Percentiles rank a stretch among this genome's conserved stretches.
phyloP scores from a whole-genome alignment of 1,140 invertebrate species.

The Tetraneura akinire region DNA sequence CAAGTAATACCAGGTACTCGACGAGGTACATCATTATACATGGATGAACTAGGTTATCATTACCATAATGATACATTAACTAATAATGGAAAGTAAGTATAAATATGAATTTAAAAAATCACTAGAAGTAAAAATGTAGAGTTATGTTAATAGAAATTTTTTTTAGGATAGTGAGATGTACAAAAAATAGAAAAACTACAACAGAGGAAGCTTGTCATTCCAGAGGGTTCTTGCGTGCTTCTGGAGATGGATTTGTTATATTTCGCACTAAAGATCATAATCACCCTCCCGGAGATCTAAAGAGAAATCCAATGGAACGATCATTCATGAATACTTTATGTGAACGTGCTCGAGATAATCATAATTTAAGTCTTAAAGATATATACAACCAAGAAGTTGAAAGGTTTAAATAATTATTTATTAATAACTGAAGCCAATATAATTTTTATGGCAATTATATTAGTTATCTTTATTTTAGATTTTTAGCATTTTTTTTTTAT shows the following conservation, averaged over 20 bases:
- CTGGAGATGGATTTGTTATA: constrained; percentile 49
- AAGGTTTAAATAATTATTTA: background rate
- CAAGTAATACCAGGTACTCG: constrained; percentile 45
- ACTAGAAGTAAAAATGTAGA: background rate
- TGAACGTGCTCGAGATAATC: constrained; percentile 22
- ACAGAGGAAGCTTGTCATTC: constrained; percentile 45
- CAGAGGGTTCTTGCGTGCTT: constrained; percentile 31
- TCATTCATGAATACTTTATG: constrained; percentile 46
- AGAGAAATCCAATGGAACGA: constrained; percentile 42
- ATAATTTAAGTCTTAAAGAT: constrained; percentile 24
- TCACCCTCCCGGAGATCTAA: constrained; percentile 28
- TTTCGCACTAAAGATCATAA: constrained; percentile 48
- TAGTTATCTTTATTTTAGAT: too few species aligned
- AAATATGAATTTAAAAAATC: background rate
- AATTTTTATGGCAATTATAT: too few species aligned
- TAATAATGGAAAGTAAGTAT: constrained; percentile 46
- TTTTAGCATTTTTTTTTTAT: too few species aligned
- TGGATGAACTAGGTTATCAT: constrained; percentile 46
- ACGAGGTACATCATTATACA: constrained; percentile 40
- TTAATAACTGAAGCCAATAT: background rate
- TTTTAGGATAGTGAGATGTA: constrained; percentile 40
- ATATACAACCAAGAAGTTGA: constrained; percentile 49
- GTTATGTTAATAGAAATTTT: background rate
- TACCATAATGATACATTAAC: constrained; percentile 46
- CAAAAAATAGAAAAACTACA: constrained; percentile 37